Evolutionary conservation across 2,888 invertebrate species (phyloP).

Genomic region (Ceraclea dissimilis): DNA sequence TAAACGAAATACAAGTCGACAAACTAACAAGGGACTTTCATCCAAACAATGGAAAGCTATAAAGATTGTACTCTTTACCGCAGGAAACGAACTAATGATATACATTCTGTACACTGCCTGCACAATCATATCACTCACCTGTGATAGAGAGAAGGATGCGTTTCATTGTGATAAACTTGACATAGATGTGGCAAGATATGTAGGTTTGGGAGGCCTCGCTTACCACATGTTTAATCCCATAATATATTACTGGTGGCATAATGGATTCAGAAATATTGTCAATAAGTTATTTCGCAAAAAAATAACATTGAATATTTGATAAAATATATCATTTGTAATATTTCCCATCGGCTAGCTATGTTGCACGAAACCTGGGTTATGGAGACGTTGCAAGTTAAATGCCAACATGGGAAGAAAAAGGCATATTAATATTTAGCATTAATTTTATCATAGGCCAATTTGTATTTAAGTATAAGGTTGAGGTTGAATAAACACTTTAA

Average conservation of each 20-base stretch:
- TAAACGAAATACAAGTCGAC: too few species aligned
- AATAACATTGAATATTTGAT: too few species aligned
- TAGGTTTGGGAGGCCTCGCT: conserved; percentile 51
- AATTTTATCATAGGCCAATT: too few species aligned
- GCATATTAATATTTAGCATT: too few species aligned
- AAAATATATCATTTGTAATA: too few species aligned
- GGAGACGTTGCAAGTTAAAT: too few species aligned
- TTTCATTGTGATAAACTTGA: not conserved
- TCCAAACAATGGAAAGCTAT: conserved; percentile 35
- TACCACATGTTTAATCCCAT: conserved; percentile 57
- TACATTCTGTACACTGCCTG: conserved; percentile 52
- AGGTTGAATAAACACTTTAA: too few species aligned
- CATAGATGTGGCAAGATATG: conserved; percentile 31
- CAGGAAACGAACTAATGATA: conserved; percentile 48
- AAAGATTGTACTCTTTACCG: not conserved
- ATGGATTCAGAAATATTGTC: conserved; percentile 37
- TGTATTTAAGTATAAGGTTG: too few species aligned
- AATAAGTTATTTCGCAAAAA: too few species aligned
- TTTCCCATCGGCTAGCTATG: too few species aligned
- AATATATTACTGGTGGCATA: conserved; percentile 66
- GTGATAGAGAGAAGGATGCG: not conserved
- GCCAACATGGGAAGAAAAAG: too few species aligned
- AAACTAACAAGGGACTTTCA: conserved; percentile 25
- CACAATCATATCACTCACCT: conserved; percentile 26
- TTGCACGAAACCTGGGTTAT: too few species aligned